phyloP scores from a whole-genome alignment of 1,140 invertebrate species.

The Chironomus striatipennis region DNA sequence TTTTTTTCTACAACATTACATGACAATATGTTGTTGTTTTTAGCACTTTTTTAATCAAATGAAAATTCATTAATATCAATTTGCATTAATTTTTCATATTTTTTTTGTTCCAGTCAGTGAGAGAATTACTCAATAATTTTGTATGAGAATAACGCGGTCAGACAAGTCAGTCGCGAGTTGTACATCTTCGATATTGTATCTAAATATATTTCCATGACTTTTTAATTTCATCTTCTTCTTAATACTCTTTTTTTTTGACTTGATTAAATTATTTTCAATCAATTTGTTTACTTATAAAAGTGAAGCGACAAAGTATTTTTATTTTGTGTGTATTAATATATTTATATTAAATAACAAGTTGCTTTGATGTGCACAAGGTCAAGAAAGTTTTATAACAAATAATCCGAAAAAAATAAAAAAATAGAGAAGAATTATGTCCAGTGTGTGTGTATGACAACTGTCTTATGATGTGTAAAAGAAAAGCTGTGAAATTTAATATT shows the following conservation, averaged over 20 bases:
- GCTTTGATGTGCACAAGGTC: not conserved
- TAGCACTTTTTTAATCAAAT: not conserved
- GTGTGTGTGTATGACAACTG: too few species aligned
- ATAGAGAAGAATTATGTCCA: too few species aligned
- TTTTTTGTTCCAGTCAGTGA: not conserved
- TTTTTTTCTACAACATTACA: not conserved
- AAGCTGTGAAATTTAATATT: too few species aligned
- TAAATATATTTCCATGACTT: too few species aligned
- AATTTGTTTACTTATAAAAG: too few species aligned
- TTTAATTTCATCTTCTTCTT: too few species aligned
- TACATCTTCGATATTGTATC: too few species aligned
- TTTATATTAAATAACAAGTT: conserved; percentile 6
- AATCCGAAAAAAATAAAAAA: not conserved
- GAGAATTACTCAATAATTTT: not conserved
- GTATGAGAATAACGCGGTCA: not conserved
- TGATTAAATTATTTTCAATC: too few species aligned
- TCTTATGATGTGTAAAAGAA: too few species aligned
- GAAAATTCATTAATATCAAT: conserved; percentile 15
- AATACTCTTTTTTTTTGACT: too few species aligned
- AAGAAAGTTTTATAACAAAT: not conserved
- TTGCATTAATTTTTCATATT: conserved; percentile 14
- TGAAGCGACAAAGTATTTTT: not conserved
- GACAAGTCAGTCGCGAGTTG: too few species aligned
- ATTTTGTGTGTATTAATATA: not conserved
- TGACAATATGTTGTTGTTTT: not conserved